Percentiles rank a stretch among this genome's conserved stretches.
These are phyloP conservation scores for Cerceris rybyensis DNA, from an alignment of 2,888 invertebrate species.

Conservation along the genomic window DNA sequence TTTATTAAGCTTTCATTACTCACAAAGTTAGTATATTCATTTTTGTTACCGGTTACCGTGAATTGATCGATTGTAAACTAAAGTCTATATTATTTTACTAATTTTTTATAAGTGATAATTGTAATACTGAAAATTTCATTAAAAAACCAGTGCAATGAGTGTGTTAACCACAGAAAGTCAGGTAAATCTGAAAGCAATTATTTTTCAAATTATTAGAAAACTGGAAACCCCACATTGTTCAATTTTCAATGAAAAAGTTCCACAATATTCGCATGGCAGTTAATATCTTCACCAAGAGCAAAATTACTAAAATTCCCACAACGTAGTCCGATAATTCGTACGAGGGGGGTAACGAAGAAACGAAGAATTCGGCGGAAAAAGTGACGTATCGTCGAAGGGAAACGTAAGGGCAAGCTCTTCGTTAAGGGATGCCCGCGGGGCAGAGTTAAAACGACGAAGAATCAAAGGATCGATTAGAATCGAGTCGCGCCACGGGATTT, in stretches of 20 bases:
- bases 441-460: slow-evolving; percentile 70
- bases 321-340: slow-evolving; percentile 17
- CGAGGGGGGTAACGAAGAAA: slow-evolving; percentile 10
- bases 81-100: too few species aligned
- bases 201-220: background rate
- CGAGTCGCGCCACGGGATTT: slow-evolving; percentile 71
- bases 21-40: too few species aligned
- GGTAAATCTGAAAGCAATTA: too few species aligned
- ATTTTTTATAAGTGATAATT: too few species aligned
- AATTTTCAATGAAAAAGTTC: too few species aligned
- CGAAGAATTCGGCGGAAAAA: slow-evolving; percentile 26
- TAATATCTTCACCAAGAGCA: slow-evolving; percentile 54
- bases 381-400: slow-evolving; percentile 15
- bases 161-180: too few species aligned
- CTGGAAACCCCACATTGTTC: slow-evolving; percentile 75
- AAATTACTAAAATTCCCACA: slow-evolving; percentile 56
- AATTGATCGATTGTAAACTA: too few species aligned
- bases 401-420: slow-evolving; percentile 54
- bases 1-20: too few species aligned
- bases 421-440: slow-evolving; percentile 66
- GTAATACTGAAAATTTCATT: too few species aligned
- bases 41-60: too few species aligned
- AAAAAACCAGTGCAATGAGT: too few species aligned
- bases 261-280: too few species aligned
- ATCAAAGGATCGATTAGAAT: slow-evolving; percentile 76